Conservation (phyloP, 2,797 vertebrate species). For the Peromyscus melanophrys region DNA sequence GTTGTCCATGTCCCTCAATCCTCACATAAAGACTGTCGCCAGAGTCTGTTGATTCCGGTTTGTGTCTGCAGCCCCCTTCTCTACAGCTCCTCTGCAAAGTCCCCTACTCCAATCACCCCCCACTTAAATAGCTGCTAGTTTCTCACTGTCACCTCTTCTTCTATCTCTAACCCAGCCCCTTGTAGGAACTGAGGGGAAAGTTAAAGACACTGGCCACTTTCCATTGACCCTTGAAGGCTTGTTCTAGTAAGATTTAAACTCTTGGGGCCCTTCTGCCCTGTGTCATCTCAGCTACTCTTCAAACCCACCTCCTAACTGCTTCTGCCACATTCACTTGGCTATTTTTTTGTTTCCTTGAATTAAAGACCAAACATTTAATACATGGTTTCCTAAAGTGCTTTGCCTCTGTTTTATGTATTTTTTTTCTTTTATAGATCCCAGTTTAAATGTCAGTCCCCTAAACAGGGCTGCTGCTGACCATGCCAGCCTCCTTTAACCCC, state of each 20-base stretch:
- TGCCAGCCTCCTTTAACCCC: neutral
- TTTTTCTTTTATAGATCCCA: neutral
- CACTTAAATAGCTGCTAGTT: neutral
- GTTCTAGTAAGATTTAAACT: neutral
- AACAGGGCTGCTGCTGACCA: neutral
- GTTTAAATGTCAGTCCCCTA: neutral
- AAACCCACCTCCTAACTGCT: neutral
- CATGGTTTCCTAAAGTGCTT: no score
- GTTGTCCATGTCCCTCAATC: neutral
- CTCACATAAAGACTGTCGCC: neutral
- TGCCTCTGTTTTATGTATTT: neutral
- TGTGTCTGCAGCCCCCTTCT: neutral
- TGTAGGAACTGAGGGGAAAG: neutral
- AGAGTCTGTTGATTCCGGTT: neutral
- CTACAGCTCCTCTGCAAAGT: neutral
- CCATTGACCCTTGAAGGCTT: neutral
- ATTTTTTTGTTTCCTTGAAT: neutral
- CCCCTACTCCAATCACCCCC: neutral
- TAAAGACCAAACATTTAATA: neutral
- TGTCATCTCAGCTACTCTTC: neutral
- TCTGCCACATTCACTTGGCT: neutral
- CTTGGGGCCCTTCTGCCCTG: no score
- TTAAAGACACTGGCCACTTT: neutral
- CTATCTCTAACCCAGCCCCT: no score
- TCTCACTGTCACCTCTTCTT: neutral